These are phyloP conservation scores for Axinella damicornis DNA, from an alignment of 37 sponge, comb jelly and placozoan species.

Conservation along the genomic window DNA sequence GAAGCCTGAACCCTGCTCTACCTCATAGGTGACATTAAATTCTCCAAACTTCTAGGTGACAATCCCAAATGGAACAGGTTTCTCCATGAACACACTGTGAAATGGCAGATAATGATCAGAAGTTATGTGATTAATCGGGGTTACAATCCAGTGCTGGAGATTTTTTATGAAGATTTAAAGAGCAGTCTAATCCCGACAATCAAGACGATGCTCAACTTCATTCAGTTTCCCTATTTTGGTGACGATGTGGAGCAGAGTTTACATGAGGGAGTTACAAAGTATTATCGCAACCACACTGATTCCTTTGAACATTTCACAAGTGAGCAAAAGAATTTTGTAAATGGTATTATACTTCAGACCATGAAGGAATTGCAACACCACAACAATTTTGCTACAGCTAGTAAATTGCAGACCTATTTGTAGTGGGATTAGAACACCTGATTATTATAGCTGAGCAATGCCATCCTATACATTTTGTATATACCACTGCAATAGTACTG, in stretches of 20 bases:
- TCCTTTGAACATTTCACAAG: conserved; percentile 21
- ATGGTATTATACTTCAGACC: background rate
- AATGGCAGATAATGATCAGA: conserved; percentile 23
- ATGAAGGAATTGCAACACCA: background rate
- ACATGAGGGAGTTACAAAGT: conserved; percentile 8
- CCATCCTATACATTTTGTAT: no score
- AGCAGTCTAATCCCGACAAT: background rate
- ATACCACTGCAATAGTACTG: no score
- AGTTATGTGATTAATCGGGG: background rate
- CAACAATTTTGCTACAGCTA: background rate
- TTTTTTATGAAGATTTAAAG: conserved; percentile 29
- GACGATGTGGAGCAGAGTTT: background rate
- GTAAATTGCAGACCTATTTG: background rate
- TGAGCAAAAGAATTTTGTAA: conserved; percentile 17
- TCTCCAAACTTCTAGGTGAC: background rate
- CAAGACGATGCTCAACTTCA: background rate
- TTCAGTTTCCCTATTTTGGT: conserved; percentile 4
- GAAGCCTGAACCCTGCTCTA: no score
- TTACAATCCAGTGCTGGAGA: conserved; percentile 4
- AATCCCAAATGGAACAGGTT: conserved; percentile 19
- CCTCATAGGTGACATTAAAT: no score
- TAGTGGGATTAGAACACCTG: no score
- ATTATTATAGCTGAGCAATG: no score
- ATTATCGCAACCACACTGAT: conserved; percentile 22
- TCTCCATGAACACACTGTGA: background rate